Base-by-base conservation (phyloP, 2,797 vertebrate species). In the Notamacropus eugenii region DNA sequence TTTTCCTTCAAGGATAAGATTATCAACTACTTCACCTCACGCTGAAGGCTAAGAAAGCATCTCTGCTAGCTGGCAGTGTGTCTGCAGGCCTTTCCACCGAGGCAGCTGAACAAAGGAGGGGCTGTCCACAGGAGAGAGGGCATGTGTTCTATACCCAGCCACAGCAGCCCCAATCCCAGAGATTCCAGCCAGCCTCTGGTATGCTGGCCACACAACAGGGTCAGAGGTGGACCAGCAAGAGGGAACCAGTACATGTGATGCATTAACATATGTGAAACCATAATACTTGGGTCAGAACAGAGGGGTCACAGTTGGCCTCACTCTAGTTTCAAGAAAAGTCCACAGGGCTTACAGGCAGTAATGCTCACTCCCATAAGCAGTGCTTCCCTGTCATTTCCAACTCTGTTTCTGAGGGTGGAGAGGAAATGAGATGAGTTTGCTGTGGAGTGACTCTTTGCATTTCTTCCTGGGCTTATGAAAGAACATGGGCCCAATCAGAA, bases 1-100 rank as follows among this genome's bases (percentile, higher is more conserved):
- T 95, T 91, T n/a, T 95, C 90, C 87, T 58, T 74, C 94, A 92
- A 59, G 93, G 95, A 93, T 93, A 56, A 46, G 92, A 91, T 82
- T 91, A 91, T 10, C 19, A 10, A 50, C 19, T 46, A 5, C n/a
- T 58, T 55, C 28, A 54, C 91, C 74, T 4, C 57, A 94, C 90
- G n/a, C 28, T 19, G 67, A 94, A 3, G 55, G 90, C 82, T 90
- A 91, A 55, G 92, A 91, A 92, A 95, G 93, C 31, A 9, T 27
- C 74, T 28, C 3, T 59, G 54, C 92, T 94, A 59, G 8, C 0
- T 3, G 95, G 82, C 90, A 58, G 1, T 28, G 90, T 0, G 40
- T 90, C 92, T 46, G 46, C 40, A 54, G 82, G 57, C 93, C 94
- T 12, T 13, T n/a, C 90, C 55, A 55, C 82, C n/a, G 67, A 14